Evolutionary conservation across 2,113 vertebrate species (phyloP).

Genomic region (Marmota monax): DNA sequence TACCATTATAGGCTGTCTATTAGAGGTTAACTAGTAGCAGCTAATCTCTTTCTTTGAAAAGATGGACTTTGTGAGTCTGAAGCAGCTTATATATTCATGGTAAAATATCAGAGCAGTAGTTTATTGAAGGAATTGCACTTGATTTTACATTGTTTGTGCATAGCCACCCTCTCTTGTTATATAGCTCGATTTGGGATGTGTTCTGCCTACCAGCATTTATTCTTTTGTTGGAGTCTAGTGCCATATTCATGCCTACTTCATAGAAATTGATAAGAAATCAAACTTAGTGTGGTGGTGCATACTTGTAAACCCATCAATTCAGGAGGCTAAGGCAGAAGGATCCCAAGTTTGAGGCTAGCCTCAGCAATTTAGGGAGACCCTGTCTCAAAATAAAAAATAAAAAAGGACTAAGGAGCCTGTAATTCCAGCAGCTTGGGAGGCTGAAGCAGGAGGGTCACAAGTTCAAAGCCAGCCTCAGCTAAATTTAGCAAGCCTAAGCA

Average conservation of each 20-base stretch:
- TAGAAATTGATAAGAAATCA: not conserved
- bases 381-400: no score
- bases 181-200: not conserved
- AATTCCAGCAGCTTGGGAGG: no score
- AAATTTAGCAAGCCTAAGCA: no score
- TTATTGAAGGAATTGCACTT: slow-evolving; percentile 11
- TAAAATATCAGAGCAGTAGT: slow-evolving; percentile 23
- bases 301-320: not conserved
- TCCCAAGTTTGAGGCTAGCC: not conserved
- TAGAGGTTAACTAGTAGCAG: not conserved
- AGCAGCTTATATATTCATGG: slow-evolving; percentile 8
- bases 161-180: not conserved
- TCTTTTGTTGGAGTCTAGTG: not conserved
- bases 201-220: not conserved
- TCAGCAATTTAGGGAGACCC: not conserved
- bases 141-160: slow-evolving; percentile 22
- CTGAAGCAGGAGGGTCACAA: no score
- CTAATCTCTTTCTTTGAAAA: slow-evolving; percentile 48
- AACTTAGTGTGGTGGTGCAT: not conserved
- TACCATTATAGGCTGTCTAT: not conserved
- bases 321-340: not conserved
- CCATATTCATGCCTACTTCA: not conserved
- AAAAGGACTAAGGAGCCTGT: no score
- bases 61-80: not conserved
- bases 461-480: no score